Evolutionary conservation across 2,113 vertebrate species (phyloP).

Genomic region (Noctilio leporinus): DNA sequence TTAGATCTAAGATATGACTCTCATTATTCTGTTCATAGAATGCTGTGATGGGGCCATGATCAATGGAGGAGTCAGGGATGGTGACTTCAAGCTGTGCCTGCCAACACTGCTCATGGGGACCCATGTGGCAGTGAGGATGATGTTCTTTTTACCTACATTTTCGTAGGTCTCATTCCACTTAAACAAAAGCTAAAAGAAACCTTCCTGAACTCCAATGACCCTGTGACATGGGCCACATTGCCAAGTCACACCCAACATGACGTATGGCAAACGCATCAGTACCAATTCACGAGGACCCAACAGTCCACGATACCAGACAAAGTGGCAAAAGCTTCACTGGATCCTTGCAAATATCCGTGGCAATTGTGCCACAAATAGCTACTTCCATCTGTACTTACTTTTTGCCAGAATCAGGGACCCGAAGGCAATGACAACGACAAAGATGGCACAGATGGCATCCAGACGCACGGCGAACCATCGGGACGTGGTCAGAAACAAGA

Average conservation of each 20-base stretch:
- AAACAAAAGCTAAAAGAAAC: background rate
- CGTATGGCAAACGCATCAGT: background rate
- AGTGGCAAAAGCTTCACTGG: slow-evolving; percentile 35
- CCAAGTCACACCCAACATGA: background rate
- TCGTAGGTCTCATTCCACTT: background rate
- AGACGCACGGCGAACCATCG: slow-evolving; percentile 95
- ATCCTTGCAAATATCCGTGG: slow-evolving; percentile 50
- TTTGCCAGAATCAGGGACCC: slow-evolving; percentile 88
- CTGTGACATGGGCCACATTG: background rate
- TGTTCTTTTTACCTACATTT: background rate
- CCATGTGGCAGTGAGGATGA: background rate
- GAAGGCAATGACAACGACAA: slow-evolving; percentile 87
- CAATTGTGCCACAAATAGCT: slow-evolving; percentile 64
- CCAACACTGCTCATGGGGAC: background rate
- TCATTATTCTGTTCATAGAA: background rate
- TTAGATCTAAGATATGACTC: background rate
- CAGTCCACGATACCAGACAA: background rate
- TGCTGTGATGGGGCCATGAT: background rate
- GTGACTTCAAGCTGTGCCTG: rapidly evolving
- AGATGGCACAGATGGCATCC: slow-evolving; percentile 93
- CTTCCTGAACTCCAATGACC: background rate
- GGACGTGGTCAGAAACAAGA: slow-evolving; percentile 93
- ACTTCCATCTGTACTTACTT: slow-evolving; percentile 81
- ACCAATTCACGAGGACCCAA: background rate
- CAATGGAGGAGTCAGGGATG: background rate